Evolutionary conservation across 2,797 vertebrate genomes (phyloP).

Genomic region (Coranthus polyacanthus): DNA sequence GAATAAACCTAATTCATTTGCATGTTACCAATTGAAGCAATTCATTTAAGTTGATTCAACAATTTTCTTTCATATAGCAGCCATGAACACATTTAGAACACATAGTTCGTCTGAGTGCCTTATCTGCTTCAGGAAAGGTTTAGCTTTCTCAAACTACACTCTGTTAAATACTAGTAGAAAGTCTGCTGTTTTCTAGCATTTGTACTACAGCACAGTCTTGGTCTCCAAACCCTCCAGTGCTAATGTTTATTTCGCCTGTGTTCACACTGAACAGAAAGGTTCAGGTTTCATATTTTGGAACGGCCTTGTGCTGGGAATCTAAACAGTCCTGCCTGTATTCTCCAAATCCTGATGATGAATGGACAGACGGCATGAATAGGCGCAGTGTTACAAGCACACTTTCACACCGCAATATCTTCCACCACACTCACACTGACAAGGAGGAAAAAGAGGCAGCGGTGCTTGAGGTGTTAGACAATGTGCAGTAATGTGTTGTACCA

Average conservation of each 20-base stretch:
- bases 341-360: slow-evolving; percentile 76
- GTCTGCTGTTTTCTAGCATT: slow-evolving; percentile 3
- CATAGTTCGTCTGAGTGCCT: too few species aligned
- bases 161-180: slow-evolving; percentile 2
- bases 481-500: slow-evolving; percentile 46
- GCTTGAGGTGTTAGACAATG: slow-evolving; percentile 26
- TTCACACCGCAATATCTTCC: slow-evolving; percentile 47
- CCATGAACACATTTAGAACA: too few species aligned
- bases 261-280: slow-evolving; percentile 47
- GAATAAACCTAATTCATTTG: too few species aligned
- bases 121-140: too few species aligned
- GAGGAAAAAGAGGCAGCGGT: not conserved
- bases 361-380: slow-evolving; percentile 63
- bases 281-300: slow-evolving; percentile 67
- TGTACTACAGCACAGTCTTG: slow-evolving; percentile 21
- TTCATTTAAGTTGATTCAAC: too few species aligned
- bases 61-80: too few species aligned
- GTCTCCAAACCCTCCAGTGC: slow-evolving; percentile 37
- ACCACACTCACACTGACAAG: slow-evolving; percentile 15
- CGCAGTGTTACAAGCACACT: slow-evolving; percentile 59
- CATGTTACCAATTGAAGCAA: too few species aligned
- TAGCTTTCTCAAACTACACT: not conserved
- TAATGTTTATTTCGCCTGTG: slow-evolving; percentile 35
- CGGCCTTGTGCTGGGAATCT: slow-evolving; percentile 54
- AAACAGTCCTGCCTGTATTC: slow-evolving; percentile 68